phyloP scores from a whole-genome alignment of 2,797 vertebrate species.

The Molossus alvarezi region DNA sequence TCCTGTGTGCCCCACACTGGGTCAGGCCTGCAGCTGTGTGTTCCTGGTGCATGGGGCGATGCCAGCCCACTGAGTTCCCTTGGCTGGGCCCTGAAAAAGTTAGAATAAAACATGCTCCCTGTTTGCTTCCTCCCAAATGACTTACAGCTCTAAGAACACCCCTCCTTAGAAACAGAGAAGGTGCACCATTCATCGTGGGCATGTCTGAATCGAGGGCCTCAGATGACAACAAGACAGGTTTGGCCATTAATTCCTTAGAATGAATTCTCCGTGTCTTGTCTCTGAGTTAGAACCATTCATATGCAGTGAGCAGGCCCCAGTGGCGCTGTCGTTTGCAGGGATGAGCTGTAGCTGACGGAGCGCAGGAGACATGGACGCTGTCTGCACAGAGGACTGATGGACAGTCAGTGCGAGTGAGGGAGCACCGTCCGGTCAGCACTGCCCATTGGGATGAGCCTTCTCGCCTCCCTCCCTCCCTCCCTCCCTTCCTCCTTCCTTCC shows the following conservation, averaged over 20 bases:
- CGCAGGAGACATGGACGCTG: constrained; percentile 10
- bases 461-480: too few species aligned
- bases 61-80: too few species aligned
- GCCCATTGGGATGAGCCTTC: too few species aligned
- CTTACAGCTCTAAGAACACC: neutral
- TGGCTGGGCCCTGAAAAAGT: too few species aligned
- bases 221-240: neutral
- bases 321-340: constrained; percentile 78
- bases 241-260: neutral
- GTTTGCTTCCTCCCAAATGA: neutral
- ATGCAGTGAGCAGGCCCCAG: constrained; percentile 15
- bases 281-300: neutral
- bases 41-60: too few species aligned
- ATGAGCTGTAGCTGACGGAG: constrained; percentile 79
- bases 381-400: constrained; percentile 56
- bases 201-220: neutral
- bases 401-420: constrained; percentile 66
- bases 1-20: too few species aligned
- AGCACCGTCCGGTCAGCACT: constrained; percentile 74
- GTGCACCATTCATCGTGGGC: neutral
- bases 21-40: too few species aligned
- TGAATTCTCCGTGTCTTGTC: neutral
- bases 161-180: neutral
- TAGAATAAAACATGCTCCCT: neutral
- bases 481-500: too few species aligned